Evolutionary conservation across 2,113 vertebrate genomes (phyloP).

Genomic region (Ursus arctos): DNA sequence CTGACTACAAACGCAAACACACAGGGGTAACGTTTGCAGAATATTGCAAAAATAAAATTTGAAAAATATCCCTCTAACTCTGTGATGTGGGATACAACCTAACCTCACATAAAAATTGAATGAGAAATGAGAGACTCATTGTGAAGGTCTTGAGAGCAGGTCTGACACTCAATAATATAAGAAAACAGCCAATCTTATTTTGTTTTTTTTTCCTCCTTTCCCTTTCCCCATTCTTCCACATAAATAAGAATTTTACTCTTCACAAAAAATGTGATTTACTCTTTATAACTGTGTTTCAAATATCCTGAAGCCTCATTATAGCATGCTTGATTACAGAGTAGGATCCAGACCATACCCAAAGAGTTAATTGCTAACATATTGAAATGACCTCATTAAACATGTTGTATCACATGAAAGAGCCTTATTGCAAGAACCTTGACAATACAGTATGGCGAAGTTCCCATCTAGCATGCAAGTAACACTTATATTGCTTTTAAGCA

Average conservation of each 20-base stretch:
- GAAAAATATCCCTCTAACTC: background rate
- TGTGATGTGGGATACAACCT: background rate
- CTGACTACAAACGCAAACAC: background rate
- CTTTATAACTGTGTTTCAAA: background rate
- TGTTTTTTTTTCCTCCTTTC: background rate
- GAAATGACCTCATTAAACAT: background rate
- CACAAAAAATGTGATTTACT: background rate
- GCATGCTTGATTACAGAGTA: background rate
- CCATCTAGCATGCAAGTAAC: background rate
- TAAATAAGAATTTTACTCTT: background rate
- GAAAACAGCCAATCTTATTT: background rate
- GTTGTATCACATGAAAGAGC: background rate
- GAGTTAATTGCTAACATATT: background rate
- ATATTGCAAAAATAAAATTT: background rate
- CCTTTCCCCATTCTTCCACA: background rate
- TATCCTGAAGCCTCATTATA: background rate
- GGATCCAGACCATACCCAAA: background rate
- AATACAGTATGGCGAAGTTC: background rate
- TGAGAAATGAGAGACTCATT: background rate
- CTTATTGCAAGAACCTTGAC: background rate
- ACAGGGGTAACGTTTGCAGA: background rate
- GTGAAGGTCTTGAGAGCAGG: background rate
- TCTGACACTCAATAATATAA: conserved; percentile 7
- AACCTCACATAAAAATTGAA: background rate
- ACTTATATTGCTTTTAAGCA: background rate